Percentiles rank a stretch among this genome's conserved stretches.
phyloP scores from a whole-genome alignment of 2,888 invertebrate genomes.

The Calephelis perditalis region DNA sequence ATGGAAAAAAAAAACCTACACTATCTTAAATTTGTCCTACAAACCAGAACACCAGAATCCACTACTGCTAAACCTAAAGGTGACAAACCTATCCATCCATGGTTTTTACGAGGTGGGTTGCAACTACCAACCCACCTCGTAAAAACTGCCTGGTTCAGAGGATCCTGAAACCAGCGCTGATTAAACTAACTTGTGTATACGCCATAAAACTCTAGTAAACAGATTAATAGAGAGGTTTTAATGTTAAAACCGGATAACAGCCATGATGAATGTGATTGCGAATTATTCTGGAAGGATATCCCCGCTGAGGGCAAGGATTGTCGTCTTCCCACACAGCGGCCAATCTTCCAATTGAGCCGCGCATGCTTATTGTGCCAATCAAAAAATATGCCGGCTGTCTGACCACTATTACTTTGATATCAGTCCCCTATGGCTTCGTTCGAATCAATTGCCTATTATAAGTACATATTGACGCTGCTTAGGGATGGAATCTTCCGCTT shows the following conservation, averaged over 20 bases:
- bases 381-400: slow-evolving; percentile 62
- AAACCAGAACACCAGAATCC: no score
- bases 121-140: no score
- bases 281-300: slow-evolving; percentile 75
- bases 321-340: slow-evolving; percentile 64
- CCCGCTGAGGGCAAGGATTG: slow-evolving; percentile 64
- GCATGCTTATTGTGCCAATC: slow-evolving; percentile 71
- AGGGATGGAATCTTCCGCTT: slow-evolving; percentile 13
- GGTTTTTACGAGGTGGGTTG: no score
- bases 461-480: slow-evolving; percentile 15
- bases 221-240: slow-evolving; percentile 5
- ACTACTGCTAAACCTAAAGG: no score
- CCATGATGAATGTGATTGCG: slow-evolving; percentile 40
- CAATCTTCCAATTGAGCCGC: slow-evolving; percentile 74
- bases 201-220: neutral
- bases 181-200: no score
- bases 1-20: no score
- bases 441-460: slow-evolving; percentile 16
- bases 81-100: no score
- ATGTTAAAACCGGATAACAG: slow-evolving; percentile 20
- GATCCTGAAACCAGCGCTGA: no score
- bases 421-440: slow-evolving; percentile 14
- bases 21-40: no score
- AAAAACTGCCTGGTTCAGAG: no score
- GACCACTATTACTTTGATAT: slow-evolving; percentile 27